Evolutionary conservation across 2,888 invertebrate genomes (phyloP).

Genomic region (Drosophila flavopinicola): DNA sequence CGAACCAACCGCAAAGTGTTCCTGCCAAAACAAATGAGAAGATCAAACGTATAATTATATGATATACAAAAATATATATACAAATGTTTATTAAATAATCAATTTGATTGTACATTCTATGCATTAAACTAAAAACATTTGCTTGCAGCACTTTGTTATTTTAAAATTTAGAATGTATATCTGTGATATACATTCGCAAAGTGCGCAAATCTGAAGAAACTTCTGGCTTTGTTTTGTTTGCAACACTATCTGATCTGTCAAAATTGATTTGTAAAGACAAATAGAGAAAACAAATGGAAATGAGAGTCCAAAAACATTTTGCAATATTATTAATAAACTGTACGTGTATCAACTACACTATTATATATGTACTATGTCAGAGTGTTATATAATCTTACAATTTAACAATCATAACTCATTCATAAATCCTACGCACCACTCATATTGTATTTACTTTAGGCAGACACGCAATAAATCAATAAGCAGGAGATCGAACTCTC

Average conservation of each 20-base stretch:
- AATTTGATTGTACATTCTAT: slow-evolving; percentile 21
- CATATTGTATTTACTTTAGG: slow-evolving; percentile 36
- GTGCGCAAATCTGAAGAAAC: neutral
- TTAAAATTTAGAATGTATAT: slow-evolving; percentile 12
- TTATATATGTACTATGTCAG: slow-evolving; percentile 41
- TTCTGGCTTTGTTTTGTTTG: slow-evolving; percentile 20
- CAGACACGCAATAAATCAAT: slow-evolving; percentile 26
- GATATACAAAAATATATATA: neutral
- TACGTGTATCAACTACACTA: slow-evolving; percentile 15
- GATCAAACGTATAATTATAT: slow-evolving; percentile 16
- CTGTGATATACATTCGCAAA: slow-evolving; percentile 49
- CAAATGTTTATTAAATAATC: slow-evolving; percentile 21
- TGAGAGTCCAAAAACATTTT: slow-evolving; percentile 34
- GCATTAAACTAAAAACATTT: neutral
- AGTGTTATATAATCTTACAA: slow-evolving; percentile 24
- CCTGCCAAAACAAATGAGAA: slow-evolving; percentile 41
- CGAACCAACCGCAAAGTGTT: slow-evolving; percentile 63
- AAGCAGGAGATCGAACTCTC: slow-evolving; percentile 29
- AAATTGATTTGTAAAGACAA: slow-evolving; percentile 10
- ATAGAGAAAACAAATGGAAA: slow-evolving; percentile 4
- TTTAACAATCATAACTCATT: slow-evolving; percentile 25
- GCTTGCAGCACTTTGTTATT: neutral
- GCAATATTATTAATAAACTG: slow-evolving; percentile 65
- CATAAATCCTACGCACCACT: slow-evolving; percentile 34
- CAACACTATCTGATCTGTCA: slow-evolving; percentile 15